A percentile compares a stretch with the other conserved stretches of the same genome.
Conservation (phyloP, 2,888 invertebrate genomes). For the Nemotelus pantherinus region DNA sequence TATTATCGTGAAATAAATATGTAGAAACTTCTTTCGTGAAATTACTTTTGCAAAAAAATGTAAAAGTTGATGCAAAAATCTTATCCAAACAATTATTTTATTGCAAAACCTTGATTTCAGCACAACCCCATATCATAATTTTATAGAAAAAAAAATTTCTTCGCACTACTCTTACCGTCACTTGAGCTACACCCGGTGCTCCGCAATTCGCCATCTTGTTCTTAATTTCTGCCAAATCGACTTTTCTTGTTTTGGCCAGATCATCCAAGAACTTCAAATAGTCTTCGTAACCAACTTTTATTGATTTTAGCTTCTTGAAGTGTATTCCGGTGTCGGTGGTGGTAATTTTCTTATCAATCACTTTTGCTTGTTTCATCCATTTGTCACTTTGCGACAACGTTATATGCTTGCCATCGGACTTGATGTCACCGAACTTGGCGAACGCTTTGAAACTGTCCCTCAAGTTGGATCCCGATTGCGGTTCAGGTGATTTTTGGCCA, state of each 20-base stretch:
- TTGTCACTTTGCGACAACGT: slow-evolving; percentile 92
- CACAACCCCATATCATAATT: too few relatives aligned
- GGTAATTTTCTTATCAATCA: slow-evolving; percentile 84
- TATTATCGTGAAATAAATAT: too few relatives aligned
- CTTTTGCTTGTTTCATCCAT: slow-evolving; percentile 92
- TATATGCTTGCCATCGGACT: slow-evolving; percentile 85
- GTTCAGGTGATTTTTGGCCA: slow-evolving; percentile 55
- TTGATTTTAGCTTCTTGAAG: slow-evolving; percentile 87
- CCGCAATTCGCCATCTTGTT: slow-evolving; percentile 83
- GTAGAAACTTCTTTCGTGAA: too few relatives aligned
- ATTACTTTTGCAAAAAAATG: too few relatives aligned
- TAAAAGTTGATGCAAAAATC: too few relatives aligned
- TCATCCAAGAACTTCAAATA: slow-evolving; percentile 88
- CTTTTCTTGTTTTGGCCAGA: slow-evolving; percentile 83
- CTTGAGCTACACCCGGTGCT: slow-evolving; percentile 73
- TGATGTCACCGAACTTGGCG: slow-evolving; percentile 86
- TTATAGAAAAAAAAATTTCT: too few relatives aligned
- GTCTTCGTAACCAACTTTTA: slow-evolving; percentile 79
- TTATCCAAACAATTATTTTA: too few relatives aligned
- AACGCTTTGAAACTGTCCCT: slow-evolving; percentile 81
- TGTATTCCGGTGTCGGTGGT: slow-evolving; percentile 91
- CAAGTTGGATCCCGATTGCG: slow-evolving; percentile 61
- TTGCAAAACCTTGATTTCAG: too few relatives aligned
- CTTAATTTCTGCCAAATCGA: slow-evolving; percentile 81
- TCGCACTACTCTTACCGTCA: slow-evolving; percentile 58